Base-by-base conservation (phyloP, 2,888 invertebrate genomes). In the Sturmia bella region DNA sequence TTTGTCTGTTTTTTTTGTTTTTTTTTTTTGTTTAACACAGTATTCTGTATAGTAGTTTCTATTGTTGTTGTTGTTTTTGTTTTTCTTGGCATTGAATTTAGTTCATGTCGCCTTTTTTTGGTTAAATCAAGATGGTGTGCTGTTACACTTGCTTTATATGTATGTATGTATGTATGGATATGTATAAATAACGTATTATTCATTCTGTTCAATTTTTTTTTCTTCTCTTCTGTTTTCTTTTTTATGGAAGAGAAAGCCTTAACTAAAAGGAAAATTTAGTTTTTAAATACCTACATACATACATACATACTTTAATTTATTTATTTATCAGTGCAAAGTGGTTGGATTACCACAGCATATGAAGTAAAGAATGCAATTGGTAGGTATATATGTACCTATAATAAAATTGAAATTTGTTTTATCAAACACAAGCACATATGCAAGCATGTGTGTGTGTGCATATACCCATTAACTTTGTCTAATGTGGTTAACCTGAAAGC, bases 51-150 rank as follows among this genome's bases (percentile, higher is more conserved):
- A n/a, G n/a, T 39, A 68, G 45, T 50, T 68, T 39, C 11, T 59
- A 43, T 52, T 61, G 54, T 27, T 69, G 19, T 48, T 45, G 54
- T 52, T 59, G 41, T 37, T 32, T 32, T 37, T 64, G 17, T 32
- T 41, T 48, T 80, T 78, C 68, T 74, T 72, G 61, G 68, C 50
- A 81, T 68, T 75, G 56, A 73, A 77, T 80, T 80, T 68, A 68
- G 76, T 80, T 83, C 70, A 81, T 74, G 56, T 81, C 64, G 45
- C 66, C 76, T 74, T 73, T 66, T 27, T 75, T 78, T 77, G 76
- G 70, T 56, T 80, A 75, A 52, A 80, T 24, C 72, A 76, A 63
- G 52, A 43, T 66, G 19, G 11, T 63, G 52, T 70, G n/a, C n/a
- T 56, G 39, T 56, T 75, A 11, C 59, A 64, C 32, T 50, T 41